phyloP scores from a whole-genome alignment of 2,797 vertebrate species.

The Gymnocypris eckloni region DNA sequence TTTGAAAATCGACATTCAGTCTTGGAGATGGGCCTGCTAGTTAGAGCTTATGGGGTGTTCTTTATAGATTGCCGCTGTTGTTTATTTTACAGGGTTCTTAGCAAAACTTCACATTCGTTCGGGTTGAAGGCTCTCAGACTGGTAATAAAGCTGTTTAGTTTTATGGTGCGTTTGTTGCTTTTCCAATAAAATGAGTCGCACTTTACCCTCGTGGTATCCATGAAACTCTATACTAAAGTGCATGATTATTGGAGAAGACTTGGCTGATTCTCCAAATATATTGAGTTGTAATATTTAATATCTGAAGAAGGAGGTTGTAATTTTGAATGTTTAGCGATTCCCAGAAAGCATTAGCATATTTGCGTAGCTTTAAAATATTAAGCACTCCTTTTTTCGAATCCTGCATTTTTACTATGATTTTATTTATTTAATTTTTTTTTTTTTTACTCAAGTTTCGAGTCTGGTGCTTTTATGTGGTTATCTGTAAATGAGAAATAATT shows the following conservation, averaged over 20 bases:
- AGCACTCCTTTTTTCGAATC: not conserved
- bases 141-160: conserved; percentile 35
- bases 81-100: conserved; percentile 17
- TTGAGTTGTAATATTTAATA: conserved; percentile 27
- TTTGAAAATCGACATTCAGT: conserved; percentile 40
- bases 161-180: conserved; percentile 31
- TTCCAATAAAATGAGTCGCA: conserved; percentile 18
- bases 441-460: not conserved
- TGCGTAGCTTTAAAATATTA: not conserved
- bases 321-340: not conserved
- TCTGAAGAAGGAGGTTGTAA: conserved; percentile 25
- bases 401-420: conserved; percentile 13
- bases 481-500: conserved; percentile 47
- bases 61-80: not conserved
- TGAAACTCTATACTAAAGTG: conserved; percentile 8
- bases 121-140: conserved; percentile 10
- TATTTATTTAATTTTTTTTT: not conserved
- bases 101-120: conserved; percentile 15
- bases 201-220: not conserved
- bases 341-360: conserved; percentile 15
- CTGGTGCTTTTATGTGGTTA: conserved; percentile 35
- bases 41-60: not conserved
- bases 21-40: conserved; percentile 17
- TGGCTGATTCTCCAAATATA: not conserved
- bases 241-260: not conserved